phyloP scores from a whole-genome alignment of 1,140 invertebrate species.

The Anoplophora glabripennis region DNA sequence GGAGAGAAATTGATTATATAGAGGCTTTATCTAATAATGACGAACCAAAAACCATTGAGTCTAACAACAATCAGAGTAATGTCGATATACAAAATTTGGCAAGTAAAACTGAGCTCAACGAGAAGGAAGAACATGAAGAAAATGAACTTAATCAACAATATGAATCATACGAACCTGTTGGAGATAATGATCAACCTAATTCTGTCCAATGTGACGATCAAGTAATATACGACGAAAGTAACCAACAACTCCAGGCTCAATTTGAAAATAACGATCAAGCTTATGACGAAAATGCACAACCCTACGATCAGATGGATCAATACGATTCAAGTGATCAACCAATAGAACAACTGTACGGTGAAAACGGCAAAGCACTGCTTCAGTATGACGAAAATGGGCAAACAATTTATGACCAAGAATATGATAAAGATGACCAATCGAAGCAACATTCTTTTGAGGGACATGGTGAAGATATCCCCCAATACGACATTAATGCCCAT shows the following conservation, averaged over 20 bases:
- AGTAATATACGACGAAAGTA: too few relatives aligned
- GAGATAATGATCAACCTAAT: too few relatives aligned
- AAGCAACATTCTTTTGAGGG: slow-evolving; percentile 11
- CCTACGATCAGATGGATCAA: not conserved
- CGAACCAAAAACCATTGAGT: not conserved
- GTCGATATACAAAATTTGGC: not conserved
- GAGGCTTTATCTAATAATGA: not conserved
- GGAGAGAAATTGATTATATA: not conserved
- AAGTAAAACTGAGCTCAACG: too few relatives aligned
- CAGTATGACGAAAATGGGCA: slow-evolving; percentile 19
- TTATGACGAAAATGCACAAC: slow-evolving; percentile 20
- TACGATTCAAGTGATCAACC: slow-evolving; percentile 18
- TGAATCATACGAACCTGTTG: too few relatives aligned
- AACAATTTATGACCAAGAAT: slow-evolving; percentile 4
- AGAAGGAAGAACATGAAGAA: slow-evolving; percentile 17
- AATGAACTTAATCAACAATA: slow-evolving; percentile 5
- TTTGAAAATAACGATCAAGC: not conserved
- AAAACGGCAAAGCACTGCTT: slow-evolving; percentile 27
- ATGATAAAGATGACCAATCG: slow-evolving; percentile 11
- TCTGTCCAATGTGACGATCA: too few relatives aligned
- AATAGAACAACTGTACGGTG: slow-evolving; percentile 29
- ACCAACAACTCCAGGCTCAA: too few relatives aligned
- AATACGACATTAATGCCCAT: slow-evolving; percentile 18
- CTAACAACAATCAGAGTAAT: not conserved
- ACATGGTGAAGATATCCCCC: slow-evolving; percentile 8